Evolutionary conservation across 2,888 invertebrate genomes (phyloP), one percentile per base, ranked within the genome.

Genomic region (Oligia latruncula): DNA sequence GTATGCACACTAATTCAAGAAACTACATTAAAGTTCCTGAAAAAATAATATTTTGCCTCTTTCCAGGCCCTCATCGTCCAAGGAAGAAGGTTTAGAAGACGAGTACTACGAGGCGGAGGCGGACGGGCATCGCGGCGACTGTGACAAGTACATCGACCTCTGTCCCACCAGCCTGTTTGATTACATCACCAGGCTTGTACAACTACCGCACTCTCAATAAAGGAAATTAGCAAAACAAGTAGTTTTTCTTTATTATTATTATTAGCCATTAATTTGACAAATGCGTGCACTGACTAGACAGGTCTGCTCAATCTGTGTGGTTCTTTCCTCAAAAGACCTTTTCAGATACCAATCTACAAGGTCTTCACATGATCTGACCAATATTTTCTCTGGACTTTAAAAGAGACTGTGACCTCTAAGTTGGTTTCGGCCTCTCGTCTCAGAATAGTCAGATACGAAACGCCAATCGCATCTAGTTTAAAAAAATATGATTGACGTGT

Each of bases 131-230:
- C 94, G 93, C 77, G 97, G 97, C 0, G 95, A 96, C 92, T 98
- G 98, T 86, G 95, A 96, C 87, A 95, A 96, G 87, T 98, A 98
- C 91, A 89, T 96, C 46, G 95, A 97, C 77, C 92, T 94, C 77
- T 98, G 98, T 89, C 97, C 97, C 20, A 94, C 97, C 91, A 98
- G 98, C 91, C 93, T 98, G 77, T 97, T 98, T 85, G 97, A 98
- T 92, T 92, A 97, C 86, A 97, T 98, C 90, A 96, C 96, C 0
- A 87, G 94, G 77, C 92, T 96, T 0, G 95, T 96, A n/a, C 95
- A 96, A 74, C 92, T 94, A 77, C 90, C 87, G 35, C 92, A 86
- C 58, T 78, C 78, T 11, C 73, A 78, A 74, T 84, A 84, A 88
- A 87, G 1, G 43, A 70, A 65, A 40, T 58, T 74, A 72, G 35